Conservation (phyloP, 1,140 invertebrate genomes). For the Pseudachorutes palmiensis region DNA sequence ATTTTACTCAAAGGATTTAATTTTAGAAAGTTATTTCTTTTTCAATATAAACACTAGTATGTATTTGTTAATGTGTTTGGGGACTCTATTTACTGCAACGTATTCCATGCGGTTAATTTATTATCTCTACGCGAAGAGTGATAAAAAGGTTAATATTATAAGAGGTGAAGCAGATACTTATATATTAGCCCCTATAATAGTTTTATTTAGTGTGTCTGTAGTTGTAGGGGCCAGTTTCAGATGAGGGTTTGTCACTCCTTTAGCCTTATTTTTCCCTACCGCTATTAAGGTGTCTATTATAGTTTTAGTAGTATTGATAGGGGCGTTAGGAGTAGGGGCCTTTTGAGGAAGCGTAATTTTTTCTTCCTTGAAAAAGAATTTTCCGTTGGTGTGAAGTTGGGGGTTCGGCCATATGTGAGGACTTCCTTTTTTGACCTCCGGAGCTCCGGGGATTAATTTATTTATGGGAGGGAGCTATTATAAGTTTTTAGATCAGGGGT, state of each 20-base stretch:
- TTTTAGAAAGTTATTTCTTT: constrained; percentile 50
- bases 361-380: not conserved
- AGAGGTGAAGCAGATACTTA: constrained; percentile 40
- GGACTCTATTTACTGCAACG: constrained; percentile 48
- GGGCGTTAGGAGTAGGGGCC: not conserved
- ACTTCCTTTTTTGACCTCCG: constrained; percentile 44
- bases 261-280: constrained; percentile 30
- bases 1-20: constrained; percentile 59
- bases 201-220: constrained; percentile 48
- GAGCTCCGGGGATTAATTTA: constrained; percentile 40
- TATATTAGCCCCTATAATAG: constrained; percentile 46
- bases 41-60: constrained; percentile 47
- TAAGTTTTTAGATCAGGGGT: constrained; percentile 45
- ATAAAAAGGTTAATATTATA: constrained; percentile 45
- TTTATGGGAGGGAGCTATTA: constrained; percentile 38
- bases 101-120: constrained; percentile 50
- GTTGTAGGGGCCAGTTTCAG: constrained; percentile 44
- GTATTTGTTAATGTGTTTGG: constrained; percentile 49
- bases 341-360: not conserved
- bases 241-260: constrained; percentile 46
- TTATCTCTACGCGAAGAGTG: constrained; percentile 45
- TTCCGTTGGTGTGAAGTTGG: too few relatives aligned
- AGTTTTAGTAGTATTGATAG: constrained; percentile 9
- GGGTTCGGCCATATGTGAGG: constrained; percentile 42
- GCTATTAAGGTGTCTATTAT: constrained; percentile 24